A percentile compares a stretch with the other conserved stretches of the same genome.
These are phyloP conservation scores for Pelosia muscerda DNA, from an alignment of 2,888 invertebrate species.

Conservation along the genomic window DNA sequence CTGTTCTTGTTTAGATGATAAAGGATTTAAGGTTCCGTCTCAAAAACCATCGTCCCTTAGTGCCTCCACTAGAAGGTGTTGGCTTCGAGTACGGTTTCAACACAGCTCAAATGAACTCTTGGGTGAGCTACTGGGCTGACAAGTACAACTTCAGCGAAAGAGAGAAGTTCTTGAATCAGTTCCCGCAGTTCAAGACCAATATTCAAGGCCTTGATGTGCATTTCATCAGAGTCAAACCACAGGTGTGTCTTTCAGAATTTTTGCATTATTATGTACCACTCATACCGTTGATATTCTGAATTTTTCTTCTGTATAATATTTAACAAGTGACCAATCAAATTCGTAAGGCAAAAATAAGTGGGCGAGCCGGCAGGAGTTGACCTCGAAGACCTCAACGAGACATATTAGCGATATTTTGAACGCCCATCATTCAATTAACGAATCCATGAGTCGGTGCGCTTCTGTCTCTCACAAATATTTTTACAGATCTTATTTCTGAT, in stretches of 20 bases:
- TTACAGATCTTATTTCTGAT: too few relatives aligned
- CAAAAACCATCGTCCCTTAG: slow-evolving; percentile 61
- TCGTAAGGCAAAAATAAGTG: too few relatives aligned
- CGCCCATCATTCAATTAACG: too few relatives aligned
- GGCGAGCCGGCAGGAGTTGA: too few relatives aligned
- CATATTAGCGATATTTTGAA: too few relatives aligned
- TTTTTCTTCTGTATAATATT: too few relatives aligned
- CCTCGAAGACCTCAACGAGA: too few relatives aligned
- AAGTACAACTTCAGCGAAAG: slow-evolving; percentile 89
- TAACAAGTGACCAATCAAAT: too few relatives aligned
- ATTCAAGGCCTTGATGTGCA: slow-evolving; percentile 91
- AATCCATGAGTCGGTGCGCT: too few relatives aligned
- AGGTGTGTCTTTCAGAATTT: slow-evolving; percentile 51
- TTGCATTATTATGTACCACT: background rate
- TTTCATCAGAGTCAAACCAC: slow-evolving; percentile 89
- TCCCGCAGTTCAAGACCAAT: slow-evolving; percentile 91
- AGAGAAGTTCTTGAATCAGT: slow-evolving; percentile 90
- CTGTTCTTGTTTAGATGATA: slow-evolving; percentile 65
- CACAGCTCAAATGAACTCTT: slow-evolving; percentile 87
- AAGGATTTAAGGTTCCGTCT: slow-evolving; percentile 68
- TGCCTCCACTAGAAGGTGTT: slow-evolving; percentile 89
- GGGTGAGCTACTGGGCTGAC: slow-evolving; percentile 92
- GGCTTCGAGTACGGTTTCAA: slow-evolving; percentile 95
- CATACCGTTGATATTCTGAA: too few relatives aligned
- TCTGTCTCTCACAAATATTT: too few relatives aligned